phyloP scores from a whole-genome alignment of 2,888 invertebrate genomes.

The Phalera bucephala region DNA sequence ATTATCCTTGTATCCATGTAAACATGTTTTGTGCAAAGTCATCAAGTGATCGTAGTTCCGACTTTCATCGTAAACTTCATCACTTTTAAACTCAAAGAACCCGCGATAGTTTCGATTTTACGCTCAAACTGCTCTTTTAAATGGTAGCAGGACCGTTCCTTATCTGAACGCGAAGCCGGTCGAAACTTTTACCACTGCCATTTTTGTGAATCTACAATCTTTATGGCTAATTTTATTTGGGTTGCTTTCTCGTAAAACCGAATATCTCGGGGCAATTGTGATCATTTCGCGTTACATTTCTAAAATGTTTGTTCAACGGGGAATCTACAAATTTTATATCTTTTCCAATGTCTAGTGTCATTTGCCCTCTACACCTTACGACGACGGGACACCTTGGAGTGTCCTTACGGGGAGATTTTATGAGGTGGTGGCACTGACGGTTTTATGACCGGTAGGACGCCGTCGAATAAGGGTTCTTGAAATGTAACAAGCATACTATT shows the following conservation, averaged over 20 bases:
- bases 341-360: constrained; percentile 14
- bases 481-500: constrained; percentile 53
- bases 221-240: constrained; percentile 42
- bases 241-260: constrained; percentile 33
- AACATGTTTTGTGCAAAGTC: too few species aligned
- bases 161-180: constrained; percentile 17
- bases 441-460: constrained; percentile 63
- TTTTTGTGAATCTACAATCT: constrained; percentile 38
- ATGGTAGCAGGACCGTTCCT: constrained; percentile 6
- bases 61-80: too few species aligned
- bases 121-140: background rate
- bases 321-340: constrained; percentile 24
- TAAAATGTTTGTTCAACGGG: constrained; percentile 17
- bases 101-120: background rate
- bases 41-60: too few species aligned
- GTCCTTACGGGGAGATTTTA: constrained; percentile 60
- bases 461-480: constrained; percentile 53
- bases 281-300: constrained; percentile 26
- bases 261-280: constrained; percentile 24
- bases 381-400: constrained; percentile 42
- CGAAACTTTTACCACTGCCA: constrained; percentile 20
- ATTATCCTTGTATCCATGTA: too few species aligned
- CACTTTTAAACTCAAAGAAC: too few species aligned
- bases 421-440: constrained; percentile 59
- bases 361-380: constrained; percentile 43